Evolutionary conservation across 1,140 invertebrate genomes (phyloP).

Genomic region (Bombus polaris): DNA sequence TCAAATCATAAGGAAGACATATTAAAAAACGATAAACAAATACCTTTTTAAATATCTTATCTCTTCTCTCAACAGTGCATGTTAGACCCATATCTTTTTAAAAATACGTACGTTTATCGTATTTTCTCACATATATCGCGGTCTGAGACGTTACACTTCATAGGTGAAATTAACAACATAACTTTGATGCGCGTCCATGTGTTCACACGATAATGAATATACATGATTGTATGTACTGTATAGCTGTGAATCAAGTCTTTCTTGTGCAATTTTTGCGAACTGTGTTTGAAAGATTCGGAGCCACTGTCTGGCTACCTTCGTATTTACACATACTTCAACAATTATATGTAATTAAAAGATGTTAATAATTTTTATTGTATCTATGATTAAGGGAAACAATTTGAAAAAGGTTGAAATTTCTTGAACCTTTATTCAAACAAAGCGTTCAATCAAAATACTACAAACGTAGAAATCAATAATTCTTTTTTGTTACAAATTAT

Average conservation of each 20-base stretch:
- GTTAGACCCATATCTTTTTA: neutral
- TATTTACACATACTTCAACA: conserved; percentile 45
- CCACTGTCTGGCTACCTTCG: conserved; percentile 11
- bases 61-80: neutral
- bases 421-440: conserved; percentile 27
- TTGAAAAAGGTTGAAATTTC: neutral
- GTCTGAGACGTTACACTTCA: conserved; percentile 14
- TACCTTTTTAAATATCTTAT: conserved; percentile 7
- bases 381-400: neutral
- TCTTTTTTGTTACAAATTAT: neutral
- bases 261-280: conserved; percentile 44
- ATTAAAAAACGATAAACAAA: neutral
- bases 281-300: conserved; percentile 30
- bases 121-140: neutral
- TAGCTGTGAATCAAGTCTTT: conserved; percentile 40
- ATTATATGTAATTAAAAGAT: conserved; percentile 33
- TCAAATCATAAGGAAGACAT: neutral
- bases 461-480: conserved; percentile 19
- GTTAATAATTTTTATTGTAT: conserved; percentile 30
- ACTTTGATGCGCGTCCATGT: conserved; percentile 53
- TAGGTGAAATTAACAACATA: conserved; percentile 38
- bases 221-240: conserved; percentile 40
- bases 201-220: conserved; percentile 48
- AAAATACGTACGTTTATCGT: neutral
- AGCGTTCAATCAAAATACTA: conserved; percentile 19